Percentiles rank a stretch among this genome's conserved stretches.
Evolutionary conservation across 2,888 invertebrate genomes (phyloP).

Genomic region (Leptinotarsa haldemani): DNA sequence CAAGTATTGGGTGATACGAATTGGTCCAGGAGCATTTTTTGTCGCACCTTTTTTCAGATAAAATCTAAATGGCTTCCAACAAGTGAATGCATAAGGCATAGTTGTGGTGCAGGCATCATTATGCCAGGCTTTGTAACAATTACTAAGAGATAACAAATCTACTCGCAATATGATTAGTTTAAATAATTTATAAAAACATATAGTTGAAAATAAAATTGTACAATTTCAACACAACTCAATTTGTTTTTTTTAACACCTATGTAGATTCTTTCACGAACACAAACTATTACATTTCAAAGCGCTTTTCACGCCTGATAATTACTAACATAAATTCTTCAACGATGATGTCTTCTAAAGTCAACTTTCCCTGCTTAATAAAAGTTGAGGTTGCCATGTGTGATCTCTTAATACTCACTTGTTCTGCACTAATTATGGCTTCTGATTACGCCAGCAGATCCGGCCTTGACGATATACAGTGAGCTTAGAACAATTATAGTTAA

Average conservation of each 20-base stretch:
- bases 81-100: too few relatives aligned
- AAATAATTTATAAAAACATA: too few relatives aligned
- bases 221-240: too few relatives aligned
- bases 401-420: not conserved
- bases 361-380: not conserved
- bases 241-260: not conserved
- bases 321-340: not conserved
- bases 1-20: too few relatives aligned
- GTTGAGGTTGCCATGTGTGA: not conserved
- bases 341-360: not conserved
- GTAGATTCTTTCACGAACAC: not conserved
- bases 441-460: not conserved
- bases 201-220: too few relatives aligned
- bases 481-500: not conserved
- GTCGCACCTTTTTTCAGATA: too few relatives aligned
- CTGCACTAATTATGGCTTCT: constrained; percentile 3
- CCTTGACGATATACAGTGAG: not conserved
- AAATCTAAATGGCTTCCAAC: too few relatives aligned
- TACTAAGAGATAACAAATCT: too few relatives aligned
- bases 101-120: too few relatives aligned
- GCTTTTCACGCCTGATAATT: constrained; percentile 1
- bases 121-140: too few relatives aligned
- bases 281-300: not conserved
- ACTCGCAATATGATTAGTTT: too few relatives aligned
- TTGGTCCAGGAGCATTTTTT: too few relatives aligned